phyloP scores from a whole-genome alignment of 2,888 invertebrate genomes.

The Morpho helenor region DNA sequence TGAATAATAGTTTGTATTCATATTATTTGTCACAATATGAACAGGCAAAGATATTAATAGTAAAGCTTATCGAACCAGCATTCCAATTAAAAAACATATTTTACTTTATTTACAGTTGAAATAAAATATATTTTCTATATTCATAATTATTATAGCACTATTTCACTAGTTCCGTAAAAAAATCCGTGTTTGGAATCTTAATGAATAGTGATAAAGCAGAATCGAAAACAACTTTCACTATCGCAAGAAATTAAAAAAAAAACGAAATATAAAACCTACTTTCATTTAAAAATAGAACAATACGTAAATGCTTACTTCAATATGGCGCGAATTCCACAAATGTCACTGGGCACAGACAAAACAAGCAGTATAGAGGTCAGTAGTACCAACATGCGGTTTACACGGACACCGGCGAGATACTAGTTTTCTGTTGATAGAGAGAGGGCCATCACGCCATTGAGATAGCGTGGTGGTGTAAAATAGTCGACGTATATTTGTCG shows the following conservation, averaged over 20 bases:
- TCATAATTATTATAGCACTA: too few relatives aligned
- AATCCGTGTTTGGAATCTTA: background rate
- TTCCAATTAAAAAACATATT: too few relatives aligned
- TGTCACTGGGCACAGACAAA: constrained; percentile 16
- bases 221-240: constrained; percentile 16
- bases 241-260: background rate
- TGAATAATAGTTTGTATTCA: too few relatives aligned
- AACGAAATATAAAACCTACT: constrained; percentile 5
- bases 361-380: constrained; percentile 21
- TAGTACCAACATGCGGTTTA: constrained; percentile 22
- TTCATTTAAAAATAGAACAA: constrained; percentile 17
- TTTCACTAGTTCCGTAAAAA: too few relatives aligned
- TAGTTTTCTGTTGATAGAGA: constrained; percentile 22
- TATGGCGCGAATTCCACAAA: constrained; percentile 24
- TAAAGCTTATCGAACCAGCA: too few relatives aligned
- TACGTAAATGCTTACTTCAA: constrained; percentile 22
- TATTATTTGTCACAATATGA: too few relatives aligned
- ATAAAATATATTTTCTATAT: too few relatives aligned
- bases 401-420: constrained; percentile 23
- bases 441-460: constrained; percentile 34
- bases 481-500: constrained; percentile 28
- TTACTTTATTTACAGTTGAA: too few relatives aligned
- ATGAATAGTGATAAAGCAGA: too few relatives aligned
- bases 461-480: constrained; percentile 19
- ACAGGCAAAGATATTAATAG: too few relatives aligned